A percentile compares a stretch with the other conserved stretches of the same genome.
Evolutionary conservation across 2,888 invertebrate species (phyloP).

Genomic region (Homarus gammarus): DNA sequence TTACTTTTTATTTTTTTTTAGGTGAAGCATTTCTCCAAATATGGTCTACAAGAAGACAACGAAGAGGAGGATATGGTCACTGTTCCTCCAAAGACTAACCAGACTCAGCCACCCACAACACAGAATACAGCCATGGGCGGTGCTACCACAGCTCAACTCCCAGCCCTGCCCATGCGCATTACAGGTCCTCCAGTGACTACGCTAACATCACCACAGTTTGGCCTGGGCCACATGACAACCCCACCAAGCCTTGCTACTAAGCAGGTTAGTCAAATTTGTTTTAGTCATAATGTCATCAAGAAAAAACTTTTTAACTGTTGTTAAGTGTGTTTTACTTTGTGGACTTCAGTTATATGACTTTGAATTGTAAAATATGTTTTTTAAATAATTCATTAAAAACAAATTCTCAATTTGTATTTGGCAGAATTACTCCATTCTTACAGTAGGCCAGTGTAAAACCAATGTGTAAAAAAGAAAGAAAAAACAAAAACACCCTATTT

Average conservation of each 20-base stretch:
- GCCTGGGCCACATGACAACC: slow-evolving; percentile 5
- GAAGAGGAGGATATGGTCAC: slow-evolving; percentile 85
- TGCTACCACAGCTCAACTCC: background rate
- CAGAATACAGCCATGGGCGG: slow-evolving; percentile 5
- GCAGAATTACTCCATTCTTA: no score
- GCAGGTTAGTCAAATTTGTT: background rate
- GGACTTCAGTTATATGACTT: no score
- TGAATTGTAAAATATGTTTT: no score
- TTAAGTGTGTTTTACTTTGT: no score
- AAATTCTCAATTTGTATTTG: no score
- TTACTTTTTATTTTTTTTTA: slow-evolving; percentile 78
- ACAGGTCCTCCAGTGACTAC: slow-evolving; percentile 55
- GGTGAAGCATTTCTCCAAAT: slow-evolving; percentile 97
- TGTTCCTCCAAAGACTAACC: slow-evolving; percentile 21
- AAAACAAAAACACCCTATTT: no score
- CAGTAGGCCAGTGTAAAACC: no score
- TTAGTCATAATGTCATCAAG: background rate
- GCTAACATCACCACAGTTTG: slow-evolving; percentile 61
- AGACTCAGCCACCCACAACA: slow-evolving; percentile 49
- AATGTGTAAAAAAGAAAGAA: no score
- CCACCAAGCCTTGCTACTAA: background rate
- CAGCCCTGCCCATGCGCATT: slow-evolving; percentile 25
- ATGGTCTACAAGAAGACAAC: slow-evolving; percentile 92
- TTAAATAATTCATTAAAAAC: no score
- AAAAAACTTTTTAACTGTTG: background rate